Base-by-base conservation (phyloP, 2,888 invertebrate genomes). In the Itoplectis maculator region DNA sequence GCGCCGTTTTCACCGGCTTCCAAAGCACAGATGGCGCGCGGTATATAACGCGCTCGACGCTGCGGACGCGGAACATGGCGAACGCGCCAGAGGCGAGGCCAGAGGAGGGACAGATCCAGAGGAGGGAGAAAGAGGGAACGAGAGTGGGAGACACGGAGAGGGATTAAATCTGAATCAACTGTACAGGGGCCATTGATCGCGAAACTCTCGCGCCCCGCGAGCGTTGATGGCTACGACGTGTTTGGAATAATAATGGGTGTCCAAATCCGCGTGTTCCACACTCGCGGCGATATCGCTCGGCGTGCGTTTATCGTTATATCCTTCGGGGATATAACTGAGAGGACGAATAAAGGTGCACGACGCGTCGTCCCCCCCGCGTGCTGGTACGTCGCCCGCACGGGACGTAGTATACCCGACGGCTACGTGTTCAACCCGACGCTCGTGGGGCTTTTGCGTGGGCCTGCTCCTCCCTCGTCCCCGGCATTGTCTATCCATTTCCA, bases 141-240 rank as follows among this genome's bases (percentile, higher is more conserved):
- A n/a, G n/a, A n/a, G n/a, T n/a, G n/a, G n/a, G n/a, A n/a, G n/a
- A n/a, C n/a, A n/a, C n/a, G 3, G 15, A 20, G 20, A 51, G 68
- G 79, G 81, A 83, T 85, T 83, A 82, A 84, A 83, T 84, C 74
- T 69, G 81, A 77, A 86, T 85, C 84, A 84, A 82, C 73, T 82
- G 68, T 66, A 63, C 68, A 65, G 54, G n/a, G 59, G 76, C 77
- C 65, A 82, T 82, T 81, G 73, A 81, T 75, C 70, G 69, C 18
- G 61, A 73, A 79, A 72, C 68, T 78, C 63, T 68, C 73, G 74
- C 73, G 74, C 79, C 68, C 78, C 63, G 72, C 73, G 74, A 76
- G 74, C 79, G 73, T 80, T 77, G 73, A 86, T 80, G 82, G 65
- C 45, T 74, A 56, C 79, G 47, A 69, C 85, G 85, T 82, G 83